Conservation (phyloP, 2,888 invertebrate genomes). For the Aradus depressus region DNA sequence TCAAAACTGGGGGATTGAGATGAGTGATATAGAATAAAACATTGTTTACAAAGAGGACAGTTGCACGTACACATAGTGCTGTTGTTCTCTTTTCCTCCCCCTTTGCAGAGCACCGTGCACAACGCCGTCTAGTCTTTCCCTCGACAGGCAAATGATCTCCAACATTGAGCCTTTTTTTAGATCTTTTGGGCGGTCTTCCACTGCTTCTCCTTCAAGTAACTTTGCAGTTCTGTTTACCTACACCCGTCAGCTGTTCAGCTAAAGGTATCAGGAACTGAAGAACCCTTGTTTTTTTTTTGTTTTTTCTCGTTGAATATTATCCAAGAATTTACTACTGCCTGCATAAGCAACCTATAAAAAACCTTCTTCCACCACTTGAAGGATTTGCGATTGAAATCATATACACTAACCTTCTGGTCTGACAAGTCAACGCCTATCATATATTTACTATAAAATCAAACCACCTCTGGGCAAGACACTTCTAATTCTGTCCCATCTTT, state of each 20-base stretch:
- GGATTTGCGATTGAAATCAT: conserved; percentile 31
- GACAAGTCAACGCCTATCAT: conserved; percentile 32
- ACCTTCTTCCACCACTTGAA: conserved; percentile 33
- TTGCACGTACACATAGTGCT: conserved; percentile 9
- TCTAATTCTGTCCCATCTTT: conserved; percentile 32
- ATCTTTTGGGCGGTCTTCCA: conserved; percentile 16
- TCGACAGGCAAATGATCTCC: conserved; percentile 22
- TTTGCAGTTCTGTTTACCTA: conserved; percentile 5
- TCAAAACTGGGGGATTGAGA: conserved; percentile 9
- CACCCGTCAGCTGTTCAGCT: conserved; percentile 16
- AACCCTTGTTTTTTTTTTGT: conserved; percentile 16
- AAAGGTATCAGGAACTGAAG: conserved; percentile 16
- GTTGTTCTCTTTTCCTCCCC: conserved; percentile 12
- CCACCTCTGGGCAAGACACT: conserved; percentile 24
- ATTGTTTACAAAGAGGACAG: conserved; percentile 10
- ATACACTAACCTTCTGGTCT: conserved; percentile 31
- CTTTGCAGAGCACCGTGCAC: conserved; percentile 13
- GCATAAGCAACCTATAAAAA: conserved; percentile 31
- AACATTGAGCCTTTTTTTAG: conserved; percentile 14
- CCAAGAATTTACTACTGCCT: conserved; percentile 30
- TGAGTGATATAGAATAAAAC: conserved; percentile 13
- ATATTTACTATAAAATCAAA: conserved; percentile 29
- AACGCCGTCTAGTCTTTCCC: conserved; percentile 21
- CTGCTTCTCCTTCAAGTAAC: conserved; percentile 12
- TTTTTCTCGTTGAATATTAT: conserved; percentile 24